These are phyloP conservation scores for Hystrix cristata DNA, from an alignment of 2,113 vertebrate genomes.

Conservation along the genomic window DNA sequence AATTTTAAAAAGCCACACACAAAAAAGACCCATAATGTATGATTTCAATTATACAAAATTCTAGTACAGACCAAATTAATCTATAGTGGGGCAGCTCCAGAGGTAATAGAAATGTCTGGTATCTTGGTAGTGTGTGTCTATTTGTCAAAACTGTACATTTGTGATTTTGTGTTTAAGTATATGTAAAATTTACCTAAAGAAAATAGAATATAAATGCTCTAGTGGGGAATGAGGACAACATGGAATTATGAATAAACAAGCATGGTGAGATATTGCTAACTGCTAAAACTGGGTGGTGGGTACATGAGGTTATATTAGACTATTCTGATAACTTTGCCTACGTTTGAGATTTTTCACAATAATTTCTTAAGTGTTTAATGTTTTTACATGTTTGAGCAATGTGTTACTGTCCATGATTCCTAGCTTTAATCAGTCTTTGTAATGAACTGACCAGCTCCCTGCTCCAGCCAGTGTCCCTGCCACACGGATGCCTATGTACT, in stretches of 20 bases:
- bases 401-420: background rate
- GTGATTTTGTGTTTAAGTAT: background rate
- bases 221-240: background rate
- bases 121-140: background rate
- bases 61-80: background rate
- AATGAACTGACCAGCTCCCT: background rate
- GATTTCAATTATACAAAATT: background rate
- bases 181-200: conserved; percentile 8
- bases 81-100: background rate
- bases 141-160: background rate
- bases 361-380: background rate
- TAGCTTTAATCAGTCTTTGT: background rate
- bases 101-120: background rate
- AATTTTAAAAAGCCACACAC: background rate
- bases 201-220: background rate
- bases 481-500: fast-evolving
- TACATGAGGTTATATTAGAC: background rate
- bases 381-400: background rate
- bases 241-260: background rate
- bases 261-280: background rate
- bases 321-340: background rate
- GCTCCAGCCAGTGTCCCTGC: background rate
- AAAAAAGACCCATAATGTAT: background rate
- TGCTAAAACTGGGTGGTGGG: background rate
- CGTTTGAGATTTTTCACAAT: conserved; percentile 4